These are phyloP conservation scores for Leptosomus discolor DNA, from an alignment of 2,113 vertebrate species.

Conservation along the genomic window DNA sequence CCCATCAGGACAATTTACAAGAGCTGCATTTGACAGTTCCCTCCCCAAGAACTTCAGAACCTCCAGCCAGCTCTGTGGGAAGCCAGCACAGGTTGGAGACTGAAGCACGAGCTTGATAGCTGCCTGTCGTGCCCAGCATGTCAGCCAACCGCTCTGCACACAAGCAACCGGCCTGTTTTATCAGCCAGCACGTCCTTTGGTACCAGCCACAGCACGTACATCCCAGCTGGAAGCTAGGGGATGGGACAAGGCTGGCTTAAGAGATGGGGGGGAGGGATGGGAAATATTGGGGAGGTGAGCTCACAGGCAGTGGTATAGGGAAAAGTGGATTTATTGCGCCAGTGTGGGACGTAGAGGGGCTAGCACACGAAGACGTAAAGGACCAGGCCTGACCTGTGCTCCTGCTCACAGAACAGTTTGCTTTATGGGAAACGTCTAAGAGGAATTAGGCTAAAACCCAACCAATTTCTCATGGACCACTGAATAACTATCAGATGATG, in stretches of 20 bases:
- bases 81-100: background rate
- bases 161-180: background rate
- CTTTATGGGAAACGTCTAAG: conserved; percentile 28
- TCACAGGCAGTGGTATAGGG: background rate
- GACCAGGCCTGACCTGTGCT: background rate
- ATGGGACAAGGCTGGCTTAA: background rate
- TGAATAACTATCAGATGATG: conserved; percentile 65
- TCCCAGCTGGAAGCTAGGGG: background rate
- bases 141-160: background rate
- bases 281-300: background rate
- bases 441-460: conserved; percentile 54
- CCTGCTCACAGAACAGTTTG: background rate
- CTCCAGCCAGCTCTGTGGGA: background rate
- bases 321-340: background rate
- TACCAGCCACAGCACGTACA: background rate
- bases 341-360: background rate
- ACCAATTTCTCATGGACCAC: conserved; percentile 50
- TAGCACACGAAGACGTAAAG: background rate
- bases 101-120: background rate
- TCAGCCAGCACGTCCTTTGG: background rate
- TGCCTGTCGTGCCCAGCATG: background rate
- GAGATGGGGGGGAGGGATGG: background rate
- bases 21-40: background rate
- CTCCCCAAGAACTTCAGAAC: background rate
- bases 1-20: background rate